These are phyloP conservation scores for Chironomus tentans DNA, from an alignment of 2,888 invertebrate species.

Conservation along the genomic window DNA sequence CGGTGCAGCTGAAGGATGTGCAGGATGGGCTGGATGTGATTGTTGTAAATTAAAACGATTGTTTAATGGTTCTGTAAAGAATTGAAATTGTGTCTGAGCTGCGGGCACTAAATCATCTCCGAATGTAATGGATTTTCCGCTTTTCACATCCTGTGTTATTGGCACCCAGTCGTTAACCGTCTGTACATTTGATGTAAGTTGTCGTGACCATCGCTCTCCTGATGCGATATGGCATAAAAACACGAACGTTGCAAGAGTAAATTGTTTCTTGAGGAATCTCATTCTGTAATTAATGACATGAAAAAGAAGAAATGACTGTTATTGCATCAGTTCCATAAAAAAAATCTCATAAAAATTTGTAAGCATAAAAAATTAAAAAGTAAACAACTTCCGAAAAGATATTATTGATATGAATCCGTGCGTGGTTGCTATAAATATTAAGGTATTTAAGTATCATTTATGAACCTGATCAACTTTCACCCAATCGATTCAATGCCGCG, in stretches of 20 bases:
- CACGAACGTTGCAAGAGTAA: not conserved
- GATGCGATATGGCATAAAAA: conserved; percentile 18
- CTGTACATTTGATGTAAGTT: conserved; percentile 35
- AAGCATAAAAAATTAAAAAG: not conserved
- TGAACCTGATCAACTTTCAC: too few relatives aligned
- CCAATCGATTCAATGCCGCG: too few relatives aligned
- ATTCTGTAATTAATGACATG: conserved; percentile 7
- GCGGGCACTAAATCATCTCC: conserved; percentile 32
- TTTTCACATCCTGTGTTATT: conserved; percentile 33
- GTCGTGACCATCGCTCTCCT: conserved; percentile 40
- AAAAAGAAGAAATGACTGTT: not conserved
- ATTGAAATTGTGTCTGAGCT: conserved; percentile 41
- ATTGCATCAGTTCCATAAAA: not conserved
- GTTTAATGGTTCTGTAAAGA: conserved; percentile 29
- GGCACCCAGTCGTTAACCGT: conserved; percentile 49
- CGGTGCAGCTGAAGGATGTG: not conserved
- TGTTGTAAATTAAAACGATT: conserved; percentile 23
- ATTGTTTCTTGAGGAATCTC: not conserved
- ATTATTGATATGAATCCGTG: not conserved
- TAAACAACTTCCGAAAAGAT: not conserved
- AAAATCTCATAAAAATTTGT: too few relatives aligned
- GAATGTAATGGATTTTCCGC: conserved; percentile 32
- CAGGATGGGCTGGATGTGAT: conserved; percentile 18
- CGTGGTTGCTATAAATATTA: too few relatives aligned
- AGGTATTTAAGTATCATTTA: too few relatives aligned